Evolutionary conservation across 2,113 vertebrate genomes (phyloP).

Genomic region (Lamprologus sp.): DNA sequence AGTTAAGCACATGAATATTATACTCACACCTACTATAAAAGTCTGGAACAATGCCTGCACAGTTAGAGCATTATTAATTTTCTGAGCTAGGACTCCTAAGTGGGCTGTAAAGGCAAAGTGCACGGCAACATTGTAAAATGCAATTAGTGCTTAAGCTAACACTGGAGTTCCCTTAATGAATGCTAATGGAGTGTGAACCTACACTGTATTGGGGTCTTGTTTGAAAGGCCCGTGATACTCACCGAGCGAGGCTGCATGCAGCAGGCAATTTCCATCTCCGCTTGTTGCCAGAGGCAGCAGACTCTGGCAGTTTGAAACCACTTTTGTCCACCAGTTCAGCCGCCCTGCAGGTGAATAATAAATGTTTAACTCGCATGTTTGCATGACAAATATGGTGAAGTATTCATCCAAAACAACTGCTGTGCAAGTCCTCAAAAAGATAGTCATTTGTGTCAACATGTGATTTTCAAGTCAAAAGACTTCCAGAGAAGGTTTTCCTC

Average conservation of each 20-base stretch:
- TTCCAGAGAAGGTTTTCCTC: neutral
- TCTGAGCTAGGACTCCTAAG: neutral
- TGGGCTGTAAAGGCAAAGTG: constrained; percentile 3
- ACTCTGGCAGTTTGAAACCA: constrained; percentile 86
- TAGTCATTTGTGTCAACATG: rapidly evolving
- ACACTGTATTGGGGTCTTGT: neutral
- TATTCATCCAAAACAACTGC: neutral
- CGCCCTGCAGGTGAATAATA: constrained; percentile 73
- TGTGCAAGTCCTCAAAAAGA: neutral
- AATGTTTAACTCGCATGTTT: neutral
- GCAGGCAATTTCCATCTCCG: constrained; percentile 91
- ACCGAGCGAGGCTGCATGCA: constrained; percentile 95
- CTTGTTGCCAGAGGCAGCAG: constrained; percentile 92
- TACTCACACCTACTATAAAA: neutral
- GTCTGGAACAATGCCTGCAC: neutral
- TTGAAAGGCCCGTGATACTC: constrained; percentile 27
- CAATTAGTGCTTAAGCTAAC: constrained; percentile 36
- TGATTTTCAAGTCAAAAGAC: neutral
- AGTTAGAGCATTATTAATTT: constrained; percentile 19
- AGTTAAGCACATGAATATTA: neutral
- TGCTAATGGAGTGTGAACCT: neutral
- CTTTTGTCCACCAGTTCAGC: constrained; percentile 92
- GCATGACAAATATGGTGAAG: neutral
- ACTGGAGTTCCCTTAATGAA: constrained; percentile 12
- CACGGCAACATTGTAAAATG: neutral